A percentile compares a stretch with the other conserved stretches of the same genome.
phyloP scores from a whole-genome alignment of 2,113 vertebrate genomes.

The Peromyscus californicus region DNA sequence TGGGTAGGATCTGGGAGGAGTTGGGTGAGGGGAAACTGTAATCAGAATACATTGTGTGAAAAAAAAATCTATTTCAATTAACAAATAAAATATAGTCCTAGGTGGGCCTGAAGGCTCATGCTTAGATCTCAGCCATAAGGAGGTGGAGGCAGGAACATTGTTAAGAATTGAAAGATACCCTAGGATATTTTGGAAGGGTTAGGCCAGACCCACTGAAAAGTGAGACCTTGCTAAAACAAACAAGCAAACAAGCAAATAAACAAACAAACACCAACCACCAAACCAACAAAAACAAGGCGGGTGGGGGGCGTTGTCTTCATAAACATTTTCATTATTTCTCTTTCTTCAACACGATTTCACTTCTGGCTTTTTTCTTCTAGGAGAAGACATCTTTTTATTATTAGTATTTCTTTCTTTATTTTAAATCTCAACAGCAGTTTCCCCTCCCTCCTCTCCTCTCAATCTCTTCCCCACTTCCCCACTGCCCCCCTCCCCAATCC shows the following conservation, averaged over 20 bases:
- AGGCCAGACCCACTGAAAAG: background rate
- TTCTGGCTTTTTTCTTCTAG: background rate
- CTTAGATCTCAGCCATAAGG: background rate
- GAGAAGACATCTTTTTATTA: background rate
- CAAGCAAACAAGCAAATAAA: background rate
- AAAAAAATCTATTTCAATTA: background rate
- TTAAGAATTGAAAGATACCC: background rate
- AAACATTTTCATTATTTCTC: background rate
- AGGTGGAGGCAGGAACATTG: background rate
- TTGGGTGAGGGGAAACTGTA: background rate
- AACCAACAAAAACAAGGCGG: background rate
- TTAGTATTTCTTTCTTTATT: background rate
- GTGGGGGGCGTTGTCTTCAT: background rate
- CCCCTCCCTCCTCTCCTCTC: background rate
- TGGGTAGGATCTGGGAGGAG: background rate
- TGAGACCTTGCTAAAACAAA: background rate
- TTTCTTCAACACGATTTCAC: background rate
- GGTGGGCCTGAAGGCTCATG: background rate
- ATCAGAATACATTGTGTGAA: background rate
- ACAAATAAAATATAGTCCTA: background rate
- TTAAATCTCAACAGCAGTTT: background rate
- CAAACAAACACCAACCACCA: background rate
- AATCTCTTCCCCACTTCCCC: background rate
- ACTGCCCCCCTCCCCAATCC: background rate
- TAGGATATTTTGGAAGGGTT: background rate